A percentile compares a stretch with the other conserved stretches of the same genome.
These are phyloP conservation scores for Oreochromis niloticus DNA, from an alignment of 2,113 vertebrate genomes.

Conservation along the genomic window DNA sequence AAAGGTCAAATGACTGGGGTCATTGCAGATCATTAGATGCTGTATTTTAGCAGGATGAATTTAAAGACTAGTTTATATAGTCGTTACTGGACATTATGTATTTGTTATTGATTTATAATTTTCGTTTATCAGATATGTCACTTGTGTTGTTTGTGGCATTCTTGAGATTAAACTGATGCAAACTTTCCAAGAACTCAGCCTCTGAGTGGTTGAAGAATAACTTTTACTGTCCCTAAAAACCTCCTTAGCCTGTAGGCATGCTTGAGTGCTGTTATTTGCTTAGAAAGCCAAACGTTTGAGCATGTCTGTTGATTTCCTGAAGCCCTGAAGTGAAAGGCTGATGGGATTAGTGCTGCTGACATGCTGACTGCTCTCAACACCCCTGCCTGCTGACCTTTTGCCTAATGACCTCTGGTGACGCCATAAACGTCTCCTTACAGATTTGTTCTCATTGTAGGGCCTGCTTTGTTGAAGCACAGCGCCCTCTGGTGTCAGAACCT, in stretches of 20 bases:
- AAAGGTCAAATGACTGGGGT: background rate
- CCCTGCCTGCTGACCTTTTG: background rate
- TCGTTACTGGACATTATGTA: background rate
- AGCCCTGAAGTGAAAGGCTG: background rate
- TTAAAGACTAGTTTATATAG: background rate
- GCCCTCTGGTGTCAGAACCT: background rate
- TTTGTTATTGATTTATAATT: background rate
- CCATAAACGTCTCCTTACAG: background rate
- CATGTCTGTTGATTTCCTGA: background rate
- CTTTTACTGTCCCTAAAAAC: background rate
- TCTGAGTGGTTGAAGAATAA: background rate
- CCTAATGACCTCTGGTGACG: background rate
- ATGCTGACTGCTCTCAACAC: background rate
- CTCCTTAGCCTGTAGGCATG: background rate
- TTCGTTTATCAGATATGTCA: background rate
- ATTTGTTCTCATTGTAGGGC: background rate
- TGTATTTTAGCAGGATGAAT: background rate
- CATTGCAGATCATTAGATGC: background rate
- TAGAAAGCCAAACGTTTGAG: background rate
- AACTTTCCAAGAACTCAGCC: background rate
- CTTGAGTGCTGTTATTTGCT: background rate
- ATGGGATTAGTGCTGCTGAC: conserved; percentile 13
- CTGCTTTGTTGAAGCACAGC: background rate
- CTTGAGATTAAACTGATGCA: background rate
- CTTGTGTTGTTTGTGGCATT: background rate